Conservation (phyloP, 2,888 invertebrate species). For the Caenorhabditis becei region DNA sequence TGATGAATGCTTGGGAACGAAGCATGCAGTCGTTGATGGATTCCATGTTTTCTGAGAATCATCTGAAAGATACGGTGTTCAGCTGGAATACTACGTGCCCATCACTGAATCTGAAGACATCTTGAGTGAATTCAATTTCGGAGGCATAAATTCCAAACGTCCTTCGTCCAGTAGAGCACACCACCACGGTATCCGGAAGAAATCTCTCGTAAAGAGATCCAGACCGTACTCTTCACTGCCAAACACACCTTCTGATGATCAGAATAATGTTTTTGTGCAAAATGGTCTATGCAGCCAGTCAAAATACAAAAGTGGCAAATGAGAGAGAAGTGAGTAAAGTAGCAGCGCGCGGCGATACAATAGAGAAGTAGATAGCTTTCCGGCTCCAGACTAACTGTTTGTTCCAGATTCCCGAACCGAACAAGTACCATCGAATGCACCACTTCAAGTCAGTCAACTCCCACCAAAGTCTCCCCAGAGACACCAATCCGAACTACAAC, state of each 20-base stretch:
- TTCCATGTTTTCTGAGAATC: too few relatives aligned
- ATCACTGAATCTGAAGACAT: conserved; percentile 14
- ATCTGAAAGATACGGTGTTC: conserved; percentile 1
- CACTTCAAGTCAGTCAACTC: conserved; percentile 41
- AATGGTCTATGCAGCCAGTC: not conserved
- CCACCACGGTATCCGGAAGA: conserved; percentile 13
- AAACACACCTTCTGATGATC: conserved; percentile 29
- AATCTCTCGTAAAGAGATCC: not conserved
- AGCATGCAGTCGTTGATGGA: conserved; percentile 1
- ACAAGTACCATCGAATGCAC: conserved; percentile 23
- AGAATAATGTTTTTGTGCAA: conserved; percentile 5
- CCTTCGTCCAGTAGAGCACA: not conserved
- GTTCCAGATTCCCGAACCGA: conserved; percentile 25
- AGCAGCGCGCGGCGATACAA: too few relatives aligned
- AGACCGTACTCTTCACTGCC: conserved; percentile 29
- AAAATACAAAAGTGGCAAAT: not conserved
- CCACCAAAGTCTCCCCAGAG: conserved; percentile 6
- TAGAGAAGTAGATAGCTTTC: not conserved
- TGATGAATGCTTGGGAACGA: not conserved
- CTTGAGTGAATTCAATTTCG: conserved; percentile 41
- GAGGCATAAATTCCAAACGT: not conserved
- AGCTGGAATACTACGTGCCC: conserved; percentile 5
- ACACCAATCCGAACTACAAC: conserved; percentile 31
- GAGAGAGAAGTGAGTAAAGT: not conserved
- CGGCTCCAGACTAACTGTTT: not conserved